Evolutionary conservation across 2,113 vertebrate genomes (phyloP).

Genomic region (Ranitomeya variabilis): DNA sequence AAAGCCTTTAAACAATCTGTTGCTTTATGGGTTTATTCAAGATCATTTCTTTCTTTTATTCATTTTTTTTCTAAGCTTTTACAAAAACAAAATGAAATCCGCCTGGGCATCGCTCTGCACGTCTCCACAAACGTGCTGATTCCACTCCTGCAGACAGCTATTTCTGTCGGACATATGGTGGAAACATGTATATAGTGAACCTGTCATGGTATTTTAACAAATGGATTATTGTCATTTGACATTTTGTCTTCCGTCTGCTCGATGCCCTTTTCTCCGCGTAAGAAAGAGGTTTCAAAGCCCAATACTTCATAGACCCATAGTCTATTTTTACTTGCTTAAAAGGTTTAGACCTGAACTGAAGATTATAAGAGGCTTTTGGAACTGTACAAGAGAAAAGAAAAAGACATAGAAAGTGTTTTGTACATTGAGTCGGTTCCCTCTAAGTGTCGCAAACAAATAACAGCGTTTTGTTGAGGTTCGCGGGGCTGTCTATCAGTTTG

Average conservation of each 20-base stretch:
- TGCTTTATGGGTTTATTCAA: not conserved
- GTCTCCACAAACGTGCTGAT: slow-evolving; percentile 24
- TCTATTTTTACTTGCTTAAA: slow-evolving; percentile 56
- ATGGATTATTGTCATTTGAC: slow-evolving; percentile 57
- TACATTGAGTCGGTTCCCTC: slow-evolving; percentile 9
- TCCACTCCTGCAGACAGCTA: slow-evolving; percentile 24
- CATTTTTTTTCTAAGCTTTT: not conserved
- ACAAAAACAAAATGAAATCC: slow-evolving; percentile 31
- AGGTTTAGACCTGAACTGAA: slow-evolving; percentile 45
- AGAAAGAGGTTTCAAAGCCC: slow-evolving; percentile 50
- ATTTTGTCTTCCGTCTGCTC: slow-evolving; percentile 50
- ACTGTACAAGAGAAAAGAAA: slow-evolving; percentile 27
- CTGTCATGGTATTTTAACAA: slow-evolving; percentile 51
- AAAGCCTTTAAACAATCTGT: not conserved
- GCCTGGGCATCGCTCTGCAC: not conserved
- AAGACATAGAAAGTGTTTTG: slow-evolving; percentile 14
- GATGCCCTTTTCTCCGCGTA: slow-evolving; percentile 48
- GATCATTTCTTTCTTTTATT: not conserved
- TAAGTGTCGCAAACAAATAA: slow-evolving; percentile 18
- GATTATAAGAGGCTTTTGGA: slow-evolving; percentile 49
- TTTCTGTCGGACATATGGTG: slow-evolving; percentile 48
- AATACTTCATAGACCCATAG: slow-evolving; percentile 50
- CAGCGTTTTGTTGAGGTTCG: slow-evolving; percentile 6
- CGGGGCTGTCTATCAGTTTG: slow-evolving; percentile 8
- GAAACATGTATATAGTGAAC: slow-evolving; percentile 50